Evolutionary conservation across 1,140 invertebrate genomes (phyloP), one percentile per base, ranked within the genome.

Genomic region (Hycleus phaleratus): DNA sequence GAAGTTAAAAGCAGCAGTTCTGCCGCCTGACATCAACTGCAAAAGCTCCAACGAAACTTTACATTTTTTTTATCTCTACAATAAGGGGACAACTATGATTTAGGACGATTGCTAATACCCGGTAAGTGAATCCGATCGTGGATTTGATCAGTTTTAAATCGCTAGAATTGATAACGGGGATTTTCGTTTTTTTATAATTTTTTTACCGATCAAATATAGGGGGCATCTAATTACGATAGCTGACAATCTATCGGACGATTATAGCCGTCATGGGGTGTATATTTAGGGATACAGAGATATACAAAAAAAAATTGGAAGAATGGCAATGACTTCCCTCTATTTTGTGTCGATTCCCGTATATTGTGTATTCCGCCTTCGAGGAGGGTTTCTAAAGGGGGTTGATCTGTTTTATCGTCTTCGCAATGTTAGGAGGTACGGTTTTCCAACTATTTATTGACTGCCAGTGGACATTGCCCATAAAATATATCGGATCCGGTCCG

Each of bases 61-160:
- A 32, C 32, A 32, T 5, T 32, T 32, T 32, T 32, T 32, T 32
- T 32, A 7, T 7, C 4, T 7, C 3, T 32, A 2, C 32, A 32
- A 32, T 60, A 53, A 56, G 68, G 67, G 65, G 63, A 60, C 54
- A 40, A 50, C 57, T 70, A 70, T 71, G 65, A 69, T 60, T 56
- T 69, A 68, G 68, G 70, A 58, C 70, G 69, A 72, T 72, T 67
- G 69, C 68, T 69, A 71, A 72, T 71, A 71, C 70, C 65, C 67
- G 67, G 70, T 71, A 71, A 71, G 71, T 71, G 68, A 71, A 73
- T 62, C 70, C 67, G 65, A 70, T 67, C 71, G 65, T 71, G 71
- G 69, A 71, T 71, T 71, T 73, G 71, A 73, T 73, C 71, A 71
- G 71, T 73, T 73, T 73, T 66, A 71, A 73, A 70, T 57, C 63